Evolutionary conservation across 2,113 vertebrate genomes (phyloP).

Genomic region (Mesitornis unicolor): DNA sequence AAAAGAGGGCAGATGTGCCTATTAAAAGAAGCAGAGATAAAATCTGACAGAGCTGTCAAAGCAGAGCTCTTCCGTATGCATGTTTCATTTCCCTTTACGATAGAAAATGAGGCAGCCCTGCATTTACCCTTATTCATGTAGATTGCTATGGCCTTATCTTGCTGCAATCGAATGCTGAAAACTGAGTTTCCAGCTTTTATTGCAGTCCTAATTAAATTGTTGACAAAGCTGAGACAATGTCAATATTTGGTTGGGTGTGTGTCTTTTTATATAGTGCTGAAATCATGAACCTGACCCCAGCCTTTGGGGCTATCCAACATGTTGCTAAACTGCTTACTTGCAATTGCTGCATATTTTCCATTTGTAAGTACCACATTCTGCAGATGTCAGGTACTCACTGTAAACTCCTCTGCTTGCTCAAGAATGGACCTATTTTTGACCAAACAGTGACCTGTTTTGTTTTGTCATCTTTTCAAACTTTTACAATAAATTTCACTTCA

Average conservation of each 20-base stretch:
- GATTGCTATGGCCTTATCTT: neutral
- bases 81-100: neutral
- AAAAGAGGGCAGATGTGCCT: neutral
- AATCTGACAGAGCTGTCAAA: slow-evolving; percentile 10
- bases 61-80: neutral
- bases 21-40: slow-evolving; percentile 23
- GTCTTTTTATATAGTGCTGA: neutral
- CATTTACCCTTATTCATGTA: neutral
- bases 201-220: neutral
- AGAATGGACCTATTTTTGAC: neutral
- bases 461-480: neutral
- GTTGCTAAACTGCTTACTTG: neutral
- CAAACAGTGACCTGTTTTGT: neutral
- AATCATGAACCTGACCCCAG: neutral
- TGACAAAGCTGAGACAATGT: neutral
- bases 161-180: neutral
- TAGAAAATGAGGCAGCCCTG: neutral
- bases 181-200: neutral
- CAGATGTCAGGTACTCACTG: neutral
- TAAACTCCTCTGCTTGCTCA: neutral
- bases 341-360: too few species aligned
- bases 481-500: neutral
- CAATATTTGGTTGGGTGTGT: neutral
- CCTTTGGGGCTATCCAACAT: neutral
- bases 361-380: neutral